A percentile compares a stretch with the other conserved stretches of the same genome.
phyloP scores from a whole-genome alignment of 2,888 invertebrate species.

The Spisula subtruncata region DNA sequence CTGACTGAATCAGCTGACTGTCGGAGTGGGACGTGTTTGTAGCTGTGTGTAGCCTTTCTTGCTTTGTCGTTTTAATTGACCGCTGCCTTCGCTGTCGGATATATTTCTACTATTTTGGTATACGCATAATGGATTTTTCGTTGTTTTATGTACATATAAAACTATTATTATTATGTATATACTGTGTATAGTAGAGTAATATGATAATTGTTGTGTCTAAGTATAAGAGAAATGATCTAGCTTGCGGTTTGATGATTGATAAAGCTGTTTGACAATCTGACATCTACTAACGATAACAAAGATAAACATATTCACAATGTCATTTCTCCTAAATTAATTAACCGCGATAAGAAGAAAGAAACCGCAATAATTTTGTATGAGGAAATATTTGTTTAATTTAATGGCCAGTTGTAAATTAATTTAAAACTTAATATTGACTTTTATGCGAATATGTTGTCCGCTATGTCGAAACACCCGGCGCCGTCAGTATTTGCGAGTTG shows the following conservation, averaged over 20 bases:
- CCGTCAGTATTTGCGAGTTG: too few relatives aligned
- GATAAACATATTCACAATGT: constrained; percentile 10
- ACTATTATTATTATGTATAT: background rate
- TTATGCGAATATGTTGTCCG: background rate
- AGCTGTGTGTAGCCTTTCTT: too few relatives aligned
- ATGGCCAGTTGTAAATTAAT: background rate
- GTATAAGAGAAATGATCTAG: background rate
- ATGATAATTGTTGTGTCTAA: background rate
- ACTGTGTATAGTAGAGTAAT: background rate
- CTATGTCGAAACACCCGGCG: too few relatives aligned
- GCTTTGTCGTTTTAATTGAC: too few relatives aligned
- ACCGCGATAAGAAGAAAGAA: background rate
- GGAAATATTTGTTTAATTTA: constrained; percentile 16
- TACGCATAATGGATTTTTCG: too few relatives aligned
- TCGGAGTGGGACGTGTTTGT: too few relatives aligned
- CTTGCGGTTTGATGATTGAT: background rate
- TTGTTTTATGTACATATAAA: too few relatives aligned
- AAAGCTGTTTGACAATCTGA: background rate
- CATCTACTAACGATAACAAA: background rate
- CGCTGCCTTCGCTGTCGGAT: too few relatives aligned
- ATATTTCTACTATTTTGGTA: too few relatives aligned
- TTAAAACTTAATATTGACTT: background rate
- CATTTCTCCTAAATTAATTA: background rate
- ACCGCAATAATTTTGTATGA: background rate
- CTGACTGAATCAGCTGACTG: too few relatives aligned